Base-by-base conservation (phyloP, 2,113 vertebrate genomes). In the Onychorhynchus coronatus region DNA sequence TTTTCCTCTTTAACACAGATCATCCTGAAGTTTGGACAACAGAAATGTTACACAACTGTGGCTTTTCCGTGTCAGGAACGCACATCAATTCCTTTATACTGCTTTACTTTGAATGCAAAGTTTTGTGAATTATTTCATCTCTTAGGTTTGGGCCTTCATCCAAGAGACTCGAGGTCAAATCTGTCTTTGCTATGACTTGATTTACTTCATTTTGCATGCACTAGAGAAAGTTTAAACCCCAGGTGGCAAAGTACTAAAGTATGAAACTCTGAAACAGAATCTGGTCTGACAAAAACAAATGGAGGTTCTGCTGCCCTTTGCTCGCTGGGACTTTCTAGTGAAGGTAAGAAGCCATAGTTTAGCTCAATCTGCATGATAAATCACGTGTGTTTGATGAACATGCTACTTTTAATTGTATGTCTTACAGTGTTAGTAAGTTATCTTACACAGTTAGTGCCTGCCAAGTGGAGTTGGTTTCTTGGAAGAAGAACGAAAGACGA, bases 41-140 rank as follows among this genome's bases (percentile, higher is more conserved):
- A 11, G 14, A 75, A 75, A 81, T 19, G 6, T 88, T 91, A 41
- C 30, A 44, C 14, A 27, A 7, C n/a, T 49, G 28, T 74, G 55
- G 47, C 11, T 94, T 89, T 80, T 70, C 33, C 7, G 6, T 24
- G 37, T 74, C 8, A 31, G 28, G 31, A 82, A 47, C 16, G 37
- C 4, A 49, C 17, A 50, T 89, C 20, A 25, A 39, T 84, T 93
- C 39, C 56, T 89, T 86, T 77, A 24, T 39, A 87, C 44, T 4
- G 3, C 23, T 85, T 94, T 77, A 56, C 50, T 93, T 85, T 67
- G 41, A 88, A 70, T 66, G 25, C 46, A 85, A 94, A 88, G 31
- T 75, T 83, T 84, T 77, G 72, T 84, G 78, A 93, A 61, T 81
- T 62, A 65, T 77, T 97, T 94, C 56, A 76, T 73, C 66, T 68